phyloP scores from a whole-genome alignment of 2,113 vertebrate species.

The Odontophorus gujanensis region DNA sequence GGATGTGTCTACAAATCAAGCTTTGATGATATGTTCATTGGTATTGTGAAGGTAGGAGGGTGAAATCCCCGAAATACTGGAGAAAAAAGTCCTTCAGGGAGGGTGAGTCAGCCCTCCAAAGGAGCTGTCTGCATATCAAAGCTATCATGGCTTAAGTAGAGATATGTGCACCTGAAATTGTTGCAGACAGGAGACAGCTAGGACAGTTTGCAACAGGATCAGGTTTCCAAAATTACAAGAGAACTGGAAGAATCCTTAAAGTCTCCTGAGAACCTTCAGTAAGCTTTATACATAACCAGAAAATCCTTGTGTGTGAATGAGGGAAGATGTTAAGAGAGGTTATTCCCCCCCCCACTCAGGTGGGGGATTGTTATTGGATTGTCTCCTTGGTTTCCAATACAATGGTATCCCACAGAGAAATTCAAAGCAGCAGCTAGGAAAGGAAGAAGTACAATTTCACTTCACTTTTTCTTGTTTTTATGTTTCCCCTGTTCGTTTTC shows the following conservation, averaged over 20 bases:
- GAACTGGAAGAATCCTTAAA: not conserved
- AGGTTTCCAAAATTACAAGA: not conserved
- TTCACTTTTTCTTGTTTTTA: conserved; percentile 22
- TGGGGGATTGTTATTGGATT: not conserved
- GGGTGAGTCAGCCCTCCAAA: not conserved
- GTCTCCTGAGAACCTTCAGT: not conserved
- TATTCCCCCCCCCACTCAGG: not conserved
- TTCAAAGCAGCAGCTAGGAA: not conserved
- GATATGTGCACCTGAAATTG: not conserved
- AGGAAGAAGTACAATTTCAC: not conserved
- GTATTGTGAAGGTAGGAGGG: not conserved
- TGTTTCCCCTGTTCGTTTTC: conserved; percentile 9
- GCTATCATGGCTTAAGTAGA: not conserved
- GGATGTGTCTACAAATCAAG: not conserved
- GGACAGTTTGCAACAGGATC: not conserved
- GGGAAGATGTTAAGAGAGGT: not conserved
- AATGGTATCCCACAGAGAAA: not conserved
- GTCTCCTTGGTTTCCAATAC: not conserved
- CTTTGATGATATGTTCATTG: not conserved
- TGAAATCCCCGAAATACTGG: not conserved
- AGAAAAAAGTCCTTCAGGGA: not conserved
- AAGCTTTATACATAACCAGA: not conserved
- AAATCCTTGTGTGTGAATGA: not conserved
- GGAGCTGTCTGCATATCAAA: not conserved
- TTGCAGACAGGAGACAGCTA: not conserved